phyloP scores from a whole-genome alignment of 2,797 vertebrate genomes.

The Pristis pectinata region DNA sequence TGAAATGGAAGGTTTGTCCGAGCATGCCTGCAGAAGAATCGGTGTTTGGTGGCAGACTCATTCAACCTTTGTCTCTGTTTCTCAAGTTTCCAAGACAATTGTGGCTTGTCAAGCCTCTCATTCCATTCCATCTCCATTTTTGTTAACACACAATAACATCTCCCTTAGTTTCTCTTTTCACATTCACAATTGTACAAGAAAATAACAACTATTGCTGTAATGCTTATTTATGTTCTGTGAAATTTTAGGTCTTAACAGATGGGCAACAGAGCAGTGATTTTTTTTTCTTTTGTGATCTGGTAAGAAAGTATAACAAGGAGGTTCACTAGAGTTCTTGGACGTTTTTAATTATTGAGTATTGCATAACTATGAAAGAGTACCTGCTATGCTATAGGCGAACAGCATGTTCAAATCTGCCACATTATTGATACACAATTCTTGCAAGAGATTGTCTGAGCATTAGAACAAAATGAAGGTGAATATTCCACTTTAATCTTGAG shows the following conservation, averaged over 20 bases:
- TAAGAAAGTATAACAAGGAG: not conserved
- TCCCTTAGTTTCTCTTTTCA: not conserved
- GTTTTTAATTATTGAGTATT: not conserved
- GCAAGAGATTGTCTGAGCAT: not conserved
- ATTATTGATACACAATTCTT: not conserved
- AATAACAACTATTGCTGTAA: not conserved
- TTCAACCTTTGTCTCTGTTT: not conserved
- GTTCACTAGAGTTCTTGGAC: not conserved
- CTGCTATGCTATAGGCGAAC: not conserved
- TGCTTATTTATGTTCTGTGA: not conserved
- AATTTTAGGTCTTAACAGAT: not conserved
- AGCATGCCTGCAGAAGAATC: not conserved
- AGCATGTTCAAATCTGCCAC: not conserved
- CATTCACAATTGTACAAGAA: not conserved
- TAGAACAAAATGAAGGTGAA: not conserved
- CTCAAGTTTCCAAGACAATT: not conserved
- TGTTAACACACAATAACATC: not conserved
- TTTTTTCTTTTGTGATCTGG: not conserved
- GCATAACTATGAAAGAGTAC: not conserved
- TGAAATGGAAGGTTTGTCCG: not conserved
- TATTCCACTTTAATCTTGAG: not conserved
- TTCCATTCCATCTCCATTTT: not conserved
- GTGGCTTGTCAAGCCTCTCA: not conserved
- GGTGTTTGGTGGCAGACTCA: not conserved
- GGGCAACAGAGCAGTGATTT: not conserved